Evolutionary conservation across 2,797 vertebrate genomes (phyloP), one percentile per base, ranked within the genome.

Genomic region (Parotocinclus haroldoi): DNA sequence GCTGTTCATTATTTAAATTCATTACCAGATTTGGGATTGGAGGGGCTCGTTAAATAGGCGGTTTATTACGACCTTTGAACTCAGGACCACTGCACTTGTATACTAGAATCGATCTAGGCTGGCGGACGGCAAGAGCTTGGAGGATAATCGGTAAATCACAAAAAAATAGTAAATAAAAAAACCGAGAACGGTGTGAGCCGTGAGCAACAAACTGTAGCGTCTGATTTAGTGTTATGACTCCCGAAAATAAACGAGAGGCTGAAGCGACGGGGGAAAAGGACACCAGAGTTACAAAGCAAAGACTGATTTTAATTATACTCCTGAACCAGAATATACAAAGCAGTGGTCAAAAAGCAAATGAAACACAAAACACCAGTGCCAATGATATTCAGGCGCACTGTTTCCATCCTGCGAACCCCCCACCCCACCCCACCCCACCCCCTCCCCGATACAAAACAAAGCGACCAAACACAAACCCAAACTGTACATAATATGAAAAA

Each of bases 291-390:
- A 91, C 90, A 92, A 92, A 92, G 90, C 92, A 90, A 91, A 81
- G 79, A 88, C 88, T 89, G 90, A 88, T 92, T 91, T 92, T 78
- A 90, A 90, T 86, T 84, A 86, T 84, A 83, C 80, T 81, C 81
- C 79, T 84, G 76, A 86, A 89, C 91, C 91, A 92, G 91, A 93
- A 93, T 92, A 92, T 93, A 93, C 92, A 93, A 92, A 92, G 91
- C 91, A 91, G 88, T 91, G 89, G 89, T 90, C 87, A 87, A 84
- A n/a, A 83, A 88, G 88, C 89, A 91, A 91, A 84, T 85, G 74
- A 85, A 89, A 87, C 85, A 85, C 84, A 87, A 85, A 78, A 80
- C 77, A 75, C 63, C 78, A 80, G 77, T 72, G 70, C 71, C 65
- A 62, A 54, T 63, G 73, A 69, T 69, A 71, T 73, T 77, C 75